These are phyloP conservation scores for Parnassius glacialis DNA, from an alignment of 2,888 invertebrate species.

Conservation along the genomic window DNA sequence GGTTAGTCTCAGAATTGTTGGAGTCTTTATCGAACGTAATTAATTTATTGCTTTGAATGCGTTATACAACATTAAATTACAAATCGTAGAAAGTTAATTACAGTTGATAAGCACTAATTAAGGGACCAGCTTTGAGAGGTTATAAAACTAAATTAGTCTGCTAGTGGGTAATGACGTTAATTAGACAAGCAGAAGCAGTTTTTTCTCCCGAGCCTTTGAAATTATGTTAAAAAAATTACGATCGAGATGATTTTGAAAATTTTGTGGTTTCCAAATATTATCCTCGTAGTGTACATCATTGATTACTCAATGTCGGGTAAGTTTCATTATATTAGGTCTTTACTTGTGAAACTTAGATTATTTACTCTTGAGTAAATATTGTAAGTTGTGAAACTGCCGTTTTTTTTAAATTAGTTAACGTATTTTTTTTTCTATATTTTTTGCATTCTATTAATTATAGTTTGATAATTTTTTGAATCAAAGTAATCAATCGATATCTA, in stretches of 20 bases:
- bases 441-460: too few relatives aligned
- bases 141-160: constrained; percentile 13
- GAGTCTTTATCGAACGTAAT: too few relatives aligned
- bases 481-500: too few relatives aligned
- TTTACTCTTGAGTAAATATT: too few relatives aligned
- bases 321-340: neutral
- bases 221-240: constrained; percentile 10
- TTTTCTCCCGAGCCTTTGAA: neutral
- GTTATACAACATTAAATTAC: neutral
- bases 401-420: too few relatives aligned
- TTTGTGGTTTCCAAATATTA: neutral
- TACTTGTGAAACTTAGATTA: too few relatives aligned
- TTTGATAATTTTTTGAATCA: too few relatives aligned
- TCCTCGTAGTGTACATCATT: constrained; percentile 8
- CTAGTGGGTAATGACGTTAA: neutral
- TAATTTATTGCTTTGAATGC: too few relatives aligned
- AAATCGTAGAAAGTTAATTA: neutral
- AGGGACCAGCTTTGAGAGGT: neutral
- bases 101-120: constrained; percentile 13
- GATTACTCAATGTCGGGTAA: constrained; percentile 10
- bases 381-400: too few relatives aligned
- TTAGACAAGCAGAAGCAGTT: neutral
- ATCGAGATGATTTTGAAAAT: constrained; percentile 10
- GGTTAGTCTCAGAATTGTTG: too few relatives aligned
- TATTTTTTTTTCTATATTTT: too few relatives aligned